A percentile compares a stretch with the other conserved stretches of the same genome.
Evolutionary conservation across 2,888 invertebrate genomes (phyloP).

Genomic region (Spisula subtruncata): DNA sequence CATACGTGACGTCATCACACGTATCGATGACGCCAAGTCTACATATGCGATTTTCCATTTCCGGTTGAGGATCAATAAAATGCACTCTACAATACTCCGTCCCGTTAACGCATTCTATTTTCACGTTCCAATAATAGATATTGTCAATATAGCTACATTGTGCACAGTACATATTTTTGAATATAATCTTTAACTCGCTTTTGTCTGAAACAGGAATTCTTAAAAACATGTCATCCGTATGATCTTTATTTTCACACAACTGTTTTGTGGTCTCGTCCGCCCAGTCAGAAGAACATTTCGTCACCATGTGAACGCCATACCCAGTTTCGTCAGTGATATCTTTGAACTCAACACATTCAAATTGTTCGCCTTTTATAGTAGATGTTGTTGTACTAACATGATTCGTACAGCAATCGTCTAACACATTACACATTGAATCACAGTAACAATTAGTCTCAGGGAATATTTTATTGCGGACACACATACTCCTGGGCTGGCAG

Average conservation of each 20-base stretch:
- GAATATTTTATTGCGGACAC: background rate
- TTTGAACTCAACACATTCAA: conserved; percentile 33
- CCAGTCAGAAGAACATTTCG: conserved; percentile 44
- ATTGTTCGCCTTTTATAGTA: background rate
- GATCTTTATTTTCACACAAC: conserved; percentile 39
- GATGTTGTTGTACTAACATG: background rate
- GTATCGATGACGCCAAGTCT: background rate
- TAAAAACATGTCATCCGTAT: conserved; percentile 35
- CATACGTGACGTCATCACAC: background rate
- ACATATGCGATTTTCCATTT: conserved; percentile 16
- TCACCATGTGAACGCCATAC: conserved; percentile 51
- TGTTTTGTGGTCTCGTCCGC: background rate
- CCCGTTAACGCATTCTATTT: conserved; percentile 35
- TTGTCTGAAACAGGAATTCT: conserved; percentile 51
- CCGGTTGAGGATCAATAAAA: conserved; percentile 31
- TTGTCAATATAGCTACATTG: conserved; percentile 60
- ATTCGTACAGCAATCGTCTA: background rate
- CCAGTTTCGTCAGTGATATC: conserved; percentile 14
- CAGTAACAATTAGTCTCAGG: background rate
- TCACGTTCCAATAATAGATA: conserved; percentile 28
- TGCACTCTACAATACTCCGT: conserved; percentile 25
- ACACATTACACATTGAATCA: background rate
- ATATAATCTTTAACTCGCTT: conserved; percentile 46
- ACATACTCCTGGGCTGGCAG: background rate
- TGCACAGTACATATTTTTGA: conserved; percentile 75